Conservation (phyloP, 2,888 invertebrate genomes). For the Nowickia ferox region DNA sequence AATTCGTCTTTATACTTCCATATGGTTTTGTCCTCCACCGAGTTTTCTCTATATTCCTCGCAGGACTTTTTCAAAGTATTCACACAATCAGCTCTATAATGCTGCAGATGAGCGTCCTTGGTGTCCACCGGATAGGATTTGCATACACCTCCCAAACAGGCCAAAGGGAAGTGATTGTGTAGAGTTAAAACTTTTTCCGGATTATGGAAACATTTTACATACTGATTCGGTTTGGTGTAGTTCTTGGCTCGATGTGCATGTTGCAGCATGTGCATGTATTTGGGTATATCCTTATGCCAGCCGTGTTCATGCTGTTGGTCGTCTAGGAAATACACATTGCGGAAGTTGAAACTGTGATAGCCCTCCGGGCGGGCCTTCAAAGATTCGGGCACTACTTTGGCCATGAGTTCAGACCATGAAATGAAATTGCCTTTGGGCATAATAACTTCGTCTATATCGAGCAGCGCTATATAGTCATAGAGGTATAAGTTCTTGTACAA, state of each 20-base stretch:
- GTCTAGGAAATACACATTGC: slow-evolving; percentile 96
- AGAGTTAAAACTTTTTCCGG: slow-evolving; percentile 93
- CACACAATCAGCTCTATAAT: slow-evolving; percentile 96
- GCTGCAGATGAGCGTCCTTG: slow-evolving; percentile 93
- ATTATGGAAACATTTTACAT: slow-evolving; percentile 97
- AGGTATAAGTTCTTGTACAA: slow-evolving; percentile 95
- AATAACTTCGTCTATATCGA: slow-evolving; percentile 97
- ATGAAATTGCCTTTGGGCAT: slow-evolving; percentile 90
- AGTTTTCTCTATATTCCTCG: slow-evolving; percentile 91
- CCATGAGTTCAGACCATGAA: slow-evolving; percentile 91
- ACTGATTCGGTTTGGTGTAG: slow-evolving; percentile 96
- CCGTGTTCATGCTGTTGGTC: slow-evolving; percentile 91
- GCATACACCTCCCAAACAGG: slow-evolving; percentile 92
- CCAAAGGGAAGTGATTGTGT: slow-evolving; percentile 96
- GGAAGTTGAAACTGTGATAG: slow-evolving; percentile 90
- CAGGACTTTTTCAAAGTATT: slow-evolving; percentile 93
- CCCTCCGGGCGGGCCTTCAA: slow-evolving; percentile 86
- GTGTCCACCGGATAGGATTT: slow-evolving; percentile 93
- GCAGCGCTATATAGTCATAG: slow-evolving; percentile 94
- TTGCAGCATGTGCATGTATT: slow-evolving; percentile 96
- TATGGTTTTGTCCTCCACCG: slow-evolving; percentile 92
- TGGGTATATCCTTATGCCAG: slow-evolving; percentile 91
- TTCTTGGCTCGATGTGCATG: slow-evolving; percentile 95
- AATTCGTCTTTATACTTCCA: slow-evolving; percentile 94
- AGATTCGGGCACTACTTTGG: slow-evolving; percentile 87